Percentiles rank a stretch among this genome's conserved stretches.
Evolutionary conservation across 2,797 vertebrate species (phyloP).

Genomic region (Darevskia mixta): DNA sequence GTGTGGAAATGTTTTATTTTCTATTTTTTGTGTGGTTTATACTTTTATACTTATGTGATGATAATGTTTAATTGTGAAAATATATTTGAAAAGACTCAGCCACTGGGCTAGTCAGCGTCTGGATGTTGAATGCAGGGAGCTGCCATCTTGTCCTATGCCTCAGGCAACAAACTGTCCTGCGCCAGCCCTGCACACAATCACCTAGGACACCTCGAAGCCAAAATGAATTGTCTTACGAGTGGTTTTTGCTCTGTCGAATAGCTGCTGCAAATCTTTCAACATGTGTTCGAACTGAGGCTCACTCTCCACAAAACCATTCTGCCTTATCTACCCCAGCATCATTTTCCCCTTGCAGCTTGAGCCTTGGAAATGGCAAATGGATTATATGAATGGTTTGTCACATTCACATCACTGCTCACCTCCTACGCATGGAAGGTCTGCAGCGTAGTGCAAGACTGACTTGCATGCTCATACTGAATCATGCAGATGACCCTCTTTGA

Average conservation of each 20-base stretch:
- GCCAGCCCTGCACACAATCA: too few species aligned
- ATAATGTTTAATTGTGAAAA: too few species aligned
- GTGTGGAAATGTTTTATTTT: too few species aligned
- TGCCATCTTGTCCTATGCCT: too few species aligned
- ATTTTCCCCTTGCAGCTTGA: background rate
- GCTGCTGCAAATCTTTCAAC: background rate
- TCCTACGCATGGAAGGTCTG: background rate
- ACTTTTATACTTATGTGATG: too few species aligned
- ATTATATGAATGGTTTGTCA: background rate
- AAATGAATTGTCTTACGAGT: background rate
- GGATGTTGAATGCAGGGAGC: too few species aligned
- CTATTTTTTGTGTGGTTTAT: too few species aligned
- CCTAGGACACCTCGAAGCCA: background rate
- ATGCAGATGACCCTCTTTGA: background rate
- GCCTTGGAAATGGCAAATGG: background rate
- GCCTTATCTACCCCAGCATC: background rate
- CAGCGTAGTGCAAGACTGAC: background rate
- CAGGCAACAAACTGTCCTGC: too few species aligned
- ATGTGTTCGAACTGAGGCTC: background rate
- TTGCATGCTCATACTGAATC: background rate
- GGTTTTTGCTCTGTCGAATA: too few species aligned
- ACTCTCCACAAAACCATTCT: background rate
- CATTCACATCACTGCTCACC: background rate
- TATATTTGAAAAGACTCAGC: too few species aligned
- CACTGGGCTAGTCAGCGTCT: too few species aligned